Conservation (phyloP, 2,888 invertebrate genomes). For the Spodoptera picta region DNA sequence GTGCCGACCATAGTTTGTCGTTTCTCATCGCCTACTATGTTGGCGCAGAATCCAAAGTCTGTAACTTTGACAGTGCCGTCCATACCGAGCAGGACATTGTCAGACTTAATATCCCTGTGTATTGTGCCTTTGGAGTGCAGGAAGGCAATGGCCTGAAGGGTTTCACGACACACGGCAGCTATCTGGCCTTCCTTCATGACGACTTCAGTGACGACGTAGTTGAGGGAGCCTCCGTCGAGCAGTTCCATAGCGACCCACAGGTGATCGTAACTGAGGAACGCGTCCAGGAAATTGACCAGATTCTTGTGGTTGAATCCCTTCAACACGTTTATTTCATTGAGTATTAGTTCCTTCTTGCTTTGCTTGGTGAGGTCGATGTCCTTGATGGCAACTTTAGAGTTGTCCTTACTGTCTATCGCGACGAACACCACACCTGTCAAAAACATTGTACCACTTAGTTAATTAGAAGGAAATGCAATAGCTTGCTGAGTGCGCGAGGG, state of each 20-base stretch:
- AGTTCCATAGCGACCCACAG: conserved; percentile 99
- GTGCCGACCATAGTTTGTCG: conserved; percentile 99
- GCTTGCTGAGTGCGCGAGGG: conserved; percentile 25
- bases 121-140: conserved; percentile 96
- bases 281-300: conserved; percentile 97
- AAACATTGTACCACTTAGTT: conserved; percentile 38
- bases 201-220: conserved; percentile 99
- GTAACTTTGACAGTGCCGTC: conserved; percentile 97
- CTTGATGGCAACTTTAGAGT: conserved; percentile 96
- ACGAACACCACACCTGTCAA: conserved; percentile 94
- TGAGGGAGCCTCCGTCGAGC: conserved; percentile 97
- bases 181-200: conserved; percentile 99
- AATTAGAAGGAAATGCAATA: conserved; percentile 39
- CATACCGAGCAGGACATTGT: conserved; percentile 98
- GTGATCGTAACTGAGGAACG: conserved; percentile 96
- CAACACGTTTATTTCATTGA: conserved; percentile 97
- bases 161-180: conserved; percentile 97
- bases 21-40: conserved; percentile 97
- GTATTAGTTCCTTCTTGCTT: conserved; percentile 97
- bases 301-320: conserved; percentile 97
- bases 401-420: conserved; percentile 93
- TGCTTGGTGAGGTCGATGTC: conserved; percentile 98
- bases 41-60: conserved; percentile 99
- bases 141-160: conserved; percentile 95
- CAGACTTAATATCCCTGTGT: conserved; percentile 99